These are phyloP conservation scores for Parazoanthus swiftii DNA, from an alignment of 92 coral and sea anemone species.

Conservation along the genomic window DNA sequence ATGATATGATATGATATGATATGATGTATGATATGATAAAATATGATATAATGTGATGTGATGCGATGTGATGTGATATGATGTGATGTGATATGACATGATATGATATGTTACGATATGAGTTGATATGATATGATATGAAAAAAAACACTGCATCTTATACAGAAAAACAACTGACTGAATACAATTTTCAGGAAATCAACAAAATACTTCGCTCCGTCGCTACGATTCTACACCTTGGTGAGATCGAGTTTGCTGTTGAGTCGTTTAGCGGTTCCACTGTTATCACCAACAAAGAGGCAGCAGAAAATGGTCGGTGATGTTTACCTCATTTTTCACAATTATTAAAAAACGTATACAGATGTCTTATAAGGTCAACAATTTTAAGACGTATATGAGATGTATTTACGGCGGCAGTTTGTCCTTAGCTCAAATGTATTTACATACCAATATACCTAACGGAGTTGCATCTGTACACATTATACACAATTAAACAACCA, in stretches of 20 bases:
- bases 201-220: conserved; percentile 17
- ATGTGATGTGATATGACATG: background rate
- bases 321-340: background rate
- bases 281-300: background rate
- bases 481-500: too few relatives aligned
- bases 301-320: background rate
- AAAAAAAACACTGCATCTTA: background rate
- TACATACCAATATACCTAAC: too few relatives aligned
- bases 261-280: background rate
- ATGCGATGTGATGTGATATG: background rate
- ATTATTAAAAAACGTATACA: too few relatives aligned
- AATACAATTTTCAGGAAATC: conserved; percentile 11
- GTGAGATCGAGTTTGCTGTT: conserved; percentile 14
- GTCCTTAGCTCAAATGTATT: too few relatives aligned
- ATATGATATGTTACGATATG: background rate
- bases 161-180: background rate
- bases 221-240: conserved; percentile 33
- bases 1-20: background rate
- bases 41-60: background rate
- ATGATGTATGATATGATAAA: background rate
- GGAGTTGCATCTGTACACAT: too few relatives aligned
- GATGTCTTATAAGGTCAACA: too few relatives aligned
- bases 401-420: too few relatives aligned
- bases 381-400: too few relatives aligned
- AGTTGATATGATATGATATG: background rate